Conservation (phyloP, 2,797 vertebrate species). For the Myripristis murdjan region DNA sequence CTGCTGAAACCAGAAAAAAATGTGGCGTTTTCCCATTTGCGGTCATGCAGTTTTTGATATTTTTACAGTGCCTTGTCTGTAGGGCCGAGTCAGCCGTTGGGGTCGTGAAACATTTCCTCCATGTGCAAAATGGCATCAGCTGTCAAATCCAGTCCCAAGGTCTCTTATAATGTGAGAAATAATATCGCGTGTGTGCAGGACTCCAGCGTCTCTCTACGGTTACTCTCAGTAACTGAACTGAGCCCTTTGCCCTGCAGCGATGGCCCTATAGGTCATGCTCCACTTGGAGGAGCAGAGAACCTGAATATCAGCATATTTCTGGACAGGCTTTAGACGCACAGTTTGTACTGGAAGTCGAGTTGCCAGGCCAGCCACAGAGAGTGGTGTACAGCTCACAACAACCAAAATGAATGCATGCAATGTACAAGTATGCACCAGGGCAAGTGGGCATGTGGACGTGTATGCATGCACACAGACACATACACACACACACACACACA, state of each 20-base stretch:
- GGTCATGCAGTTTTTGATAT: background rate
- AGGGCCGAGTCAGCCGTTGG: background rate
- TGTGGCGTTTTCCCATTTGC: background rate
- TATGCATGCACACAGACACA: background rate
- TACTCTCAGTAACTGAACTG: constrained; percentile 46
- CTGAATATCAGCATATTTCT: constrained; percentile 81
- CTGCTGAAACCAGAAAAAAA: background rate
- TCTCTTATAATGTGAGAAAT: constrained; percentile 40
- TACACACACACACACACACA: background rate
- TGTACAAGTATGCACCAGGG: constrained; percentile 24
- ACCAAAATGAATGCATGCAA: constrained; percentile 29
- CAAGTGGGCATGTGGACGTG: background rate
- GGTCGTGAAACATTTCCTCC: background rate
- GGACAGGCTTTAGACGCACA: constrained; percentile 48
- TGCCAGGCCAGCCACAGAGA: constrained; percentile 41
- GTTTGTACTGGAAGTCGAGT: constrained; percentile 41
- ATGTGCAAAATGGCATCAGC: constrained; percentile 11
- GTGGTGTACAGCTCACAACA: constrained; percentile 19
- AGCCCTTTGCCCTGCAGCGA: constrained; percentile 53
- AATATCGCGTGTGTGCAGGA: constrained; percentile 37
- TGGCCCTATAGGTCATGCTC: constrained; percentile 62
- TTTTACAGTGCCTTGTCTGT: background rate
- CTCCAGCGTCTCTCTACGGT: constrained; percentile 49
- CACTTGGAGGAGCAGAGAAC: constrained; percentile 62
- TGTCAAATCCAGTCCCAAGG: constrained; percentile 39